phyloP scores from a whole-genome alignment of 2,797 vertebrate genomes.

The Limnodromus scolopaceus region DNA sequence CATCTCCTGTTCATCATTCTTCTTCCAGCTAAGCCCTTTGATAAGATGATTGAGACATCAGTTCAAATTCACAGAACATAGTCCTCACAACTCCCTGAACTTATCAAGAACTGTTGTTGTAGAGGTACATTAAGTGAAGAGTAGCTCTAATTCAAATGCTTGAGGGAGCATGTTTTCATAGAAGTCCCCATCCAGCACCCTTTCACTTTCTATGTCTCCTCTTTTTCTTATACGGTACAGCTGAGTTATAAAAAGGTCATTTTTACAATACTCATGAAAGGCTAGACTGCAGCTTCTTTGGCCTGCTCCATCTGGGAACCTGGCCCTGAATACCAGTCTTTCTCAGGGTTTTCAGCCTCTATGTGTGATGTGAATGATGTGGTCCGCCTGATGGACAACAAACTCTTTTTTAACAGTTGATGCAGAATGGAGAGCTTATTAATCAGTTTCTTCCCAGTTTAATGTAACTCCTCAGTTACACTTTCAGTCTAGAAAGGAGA shows the following conservation, averaged over 20 bases:
- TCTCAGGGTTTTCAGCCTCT: not conserved
- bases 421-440: not conserved
- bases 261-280: not conserved
- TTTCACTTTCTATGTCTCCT: not conserved
- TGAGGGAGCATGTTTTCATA: not conserved
- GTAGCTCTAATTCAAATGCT: not conserved
- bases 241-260: not conserved
- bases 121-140: not conserved
- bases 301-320: not conserved
- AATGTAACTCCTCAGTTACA: not conserved
- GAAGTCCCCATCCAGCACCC: not conserved
- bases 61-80: not conserved
- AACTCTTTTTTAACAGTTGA: not conserved
- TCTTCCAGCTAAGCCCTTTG: not conserved
- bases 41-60: not conserved
- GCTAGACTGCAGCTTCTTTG: not conserved
- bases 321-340: not conserved
- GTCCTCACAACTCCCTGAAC: not conserved
- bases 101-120: not conserved
- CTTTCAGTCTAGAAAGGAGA: not conserved
- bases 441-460: not conserved
- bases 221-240: not conserved
- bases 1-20: not conserved
- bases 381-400: not conserved
- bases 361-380: not conserved